A percentile compares a stretch with the other conserved stretches of the same genome.
Conservation (phyloP, 2,888 invertebrate genomes). For the Pristionchus mayeri region DNA sequence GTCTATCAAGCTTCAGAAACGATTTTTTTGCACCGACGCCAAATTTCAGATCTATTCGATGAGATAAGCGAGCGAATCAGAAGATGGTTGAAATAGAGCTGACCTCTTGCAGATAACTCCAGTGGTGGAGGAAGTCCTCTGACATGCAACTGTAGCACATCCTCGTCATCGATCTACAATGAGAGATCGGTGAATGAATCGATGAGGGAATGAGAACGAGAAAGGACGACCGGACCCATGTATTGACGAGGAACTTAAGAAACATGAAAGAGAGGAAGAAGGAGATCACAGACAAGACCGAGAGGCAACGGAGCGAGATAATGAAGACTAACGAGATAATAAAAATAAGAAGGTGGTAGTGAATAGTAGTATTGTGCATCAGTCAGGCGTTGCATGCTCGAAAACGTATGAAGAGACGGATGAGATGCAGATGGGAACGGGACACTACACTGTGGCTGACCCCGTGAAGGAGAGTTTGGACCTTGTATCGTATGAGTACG, state of each 20-base stretch:
- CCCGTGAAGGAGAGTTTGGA: conserved; percentile 49
- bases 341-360: background rate
- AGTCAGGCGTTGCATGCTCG: background rate
- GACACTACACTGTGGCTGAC: conserved; percentile 44
- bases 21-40: no score
- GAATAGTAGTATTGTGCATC: background rate
- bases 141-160: conserved; percentile 76
- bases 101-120: conserved; percentile 74
- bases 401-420: background rate
- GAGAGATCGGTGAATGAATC: background rate
- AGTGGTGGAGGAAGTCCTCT: conserved; percentile 72
- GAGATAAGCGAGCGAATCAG: no score
- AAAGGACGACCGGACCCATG: conserved; percentile 23
- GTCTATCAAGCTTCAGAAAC: no score
- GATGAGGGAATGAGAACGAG: background rate
- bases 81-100: background rate
- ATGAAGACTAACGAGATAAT: no score
- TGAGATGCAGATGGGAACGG: background rate
- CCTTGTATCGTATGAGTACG: conserved; percentile 46
- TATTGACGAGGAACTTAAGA: background rate
- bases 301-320: background rate
- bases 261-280: background rate
- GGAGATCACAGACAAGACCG: conserved; percentile 6
- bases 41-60: no score
- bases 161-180: conserved; percentile 60